phyloP scores from a whole-genome alignment of 30 jellyfish, hydroid and myxozoan genomes.

The Pelagia noctiluca region DNA sequence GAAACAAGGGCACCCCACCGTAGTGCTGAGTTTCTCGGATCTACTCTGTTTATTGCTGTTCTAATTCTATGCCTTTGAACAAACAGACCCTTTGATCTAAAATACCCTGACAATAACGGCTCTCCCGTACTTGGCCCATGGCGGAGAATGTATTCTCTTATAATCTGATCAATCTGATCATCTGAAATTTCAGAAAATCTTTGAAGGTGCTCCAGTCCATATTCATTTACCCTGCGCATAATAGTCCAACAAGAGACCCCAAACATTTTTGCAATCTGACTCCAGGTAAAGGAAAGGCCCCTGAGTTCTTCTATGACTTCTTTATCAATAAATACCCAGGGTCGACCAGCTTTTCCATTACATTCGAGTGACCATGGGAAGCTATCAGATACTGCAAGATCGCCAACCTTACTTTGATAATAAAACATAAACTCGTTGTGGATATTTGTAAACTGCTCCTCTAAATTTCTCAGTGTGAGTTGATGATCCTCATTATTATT shows the following conservation, averaged over 20 bases:
- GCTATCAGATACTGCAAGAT: no score
- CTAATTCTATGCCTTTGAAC: conserved; percentile 38
- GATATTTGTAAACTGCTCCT: no score
- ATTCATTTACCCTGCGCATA: conserved; percentile 34
- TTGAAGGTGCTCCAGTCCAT: not conserved
- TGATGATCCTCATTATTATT: no score
- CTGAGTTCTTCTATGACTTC: conserved; percentile 25
- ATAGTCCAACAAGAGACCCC: conserved; percentile 55
- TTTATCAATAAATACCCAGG: no score
- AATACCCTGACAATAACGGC: conserved; percentile 28
- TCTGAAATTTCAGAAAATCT: conserved; percentile 16
- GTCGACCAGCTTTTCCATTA: no score
- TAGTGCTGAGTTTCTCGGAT: conserved; percentile 10
- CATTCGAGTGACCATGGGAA: no score
- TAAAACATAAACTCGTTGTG: no score
- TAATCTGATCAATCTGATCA: conserved; percentile 34
- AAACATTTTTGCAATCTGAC: conserved; percentile 24
- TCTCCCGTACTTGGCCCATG: conserved; percentile 45
- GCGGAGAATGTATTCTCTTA: conserved; percentile 10
- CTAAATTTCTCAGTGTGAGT: no score
- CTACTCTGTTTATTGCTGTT: conserved; percentile 30
- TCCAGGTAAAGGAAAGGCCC: conserved; percentile 42
- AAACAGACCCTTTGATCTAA: conserved; percentile 19
- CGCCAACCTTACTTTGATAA: no score
- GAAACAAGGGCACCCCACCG: conserved; percentile 58